Evolutionary conservation across 2,888 invertebrate species (phyloP).

Genomic region (Mythimna impura): DNA sequence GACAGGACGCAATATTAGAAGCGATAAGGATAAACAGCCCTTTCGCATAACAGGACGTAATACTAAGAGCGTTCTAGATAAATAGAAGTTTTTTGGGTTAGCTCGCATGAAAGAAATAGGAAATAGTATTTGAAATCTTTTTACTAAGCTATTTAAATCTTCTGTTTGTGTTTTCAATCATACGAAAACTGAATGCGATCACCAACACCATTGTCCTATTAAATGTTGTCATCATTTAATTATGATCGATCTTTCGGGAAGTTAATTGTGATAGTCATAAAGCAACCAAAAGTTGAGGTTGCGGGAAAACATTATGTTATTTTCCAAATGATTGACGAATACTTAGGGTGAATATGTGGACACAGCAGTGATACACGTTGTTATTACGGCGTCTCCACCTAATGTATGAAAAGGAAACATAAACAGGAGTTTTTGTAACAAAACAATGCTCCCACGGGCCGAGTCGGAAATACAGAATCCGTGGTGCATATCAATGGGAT

Average conservation of each 20-base stretch:
- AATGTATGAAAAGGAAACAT: slow-evolving; percentile 56
- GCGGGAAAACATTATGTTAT: neutral
- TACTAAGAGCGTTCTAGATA: too few relatives aligned
- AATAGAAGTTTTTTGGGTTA: neutral
- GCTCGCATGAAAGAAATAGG: neutral
- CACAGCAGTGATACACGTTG: slow-evolving; percentile 25
- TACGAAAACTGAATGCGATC: neutral
- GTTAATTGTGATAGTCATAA: neutral
- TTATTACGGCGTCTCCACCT: slow-evolving; percentile 37
- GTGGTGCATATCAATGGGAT: slow-evolving; percentile 60
- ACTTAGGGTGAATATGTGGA: slow-evolving; percentile 17
- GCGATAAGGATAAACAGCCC: too few relatives aligned
- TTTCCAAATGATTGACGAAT: neutral
- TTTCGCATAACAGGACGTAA: too few relatives aligned
- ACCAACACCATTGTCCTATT: neutral
- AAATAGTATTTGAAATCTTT: neutral
- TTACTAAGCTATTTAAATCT: neutral
- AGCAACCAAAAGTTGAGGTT: neutral
- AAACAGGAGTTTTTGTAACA: slow-evolving; percentile 59
- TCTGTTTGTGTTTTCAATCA: neutral
- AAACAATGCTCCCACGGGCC: slow-evolving; percentile 57
- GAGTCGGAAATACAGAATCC: slow-evolving; percentile 61
- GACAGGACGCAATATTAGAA: too few relatives aligned
- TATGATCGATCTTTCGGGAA: neutral
- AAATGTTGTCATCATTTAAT: neutral